Conservation (phyloP, 2,113 vertebrate species). For the Hiodon tergisus region DNA sequence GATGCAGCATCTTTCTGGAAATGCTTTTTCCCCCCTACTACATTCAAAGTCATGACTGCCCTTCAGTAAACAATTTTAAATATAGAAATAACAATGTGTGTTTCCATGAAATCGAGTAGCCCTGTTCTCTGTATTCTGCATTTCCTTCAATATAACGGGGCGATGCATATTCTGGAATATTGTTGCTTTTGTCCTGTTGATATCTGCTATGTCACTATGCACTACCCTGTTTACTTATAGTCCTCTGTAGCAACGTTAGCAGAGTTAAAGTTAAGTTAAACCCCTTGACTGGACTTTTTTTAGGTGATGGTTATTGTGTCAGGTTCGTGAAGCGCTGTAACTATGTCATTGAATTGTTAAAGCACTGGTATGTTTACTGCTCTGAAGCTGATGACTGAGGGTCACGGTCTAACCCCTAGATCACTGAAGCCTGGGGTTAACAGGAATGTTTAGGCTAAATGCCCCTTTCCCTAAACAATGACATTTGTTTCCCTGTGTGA, state of each 20-base stretch:
- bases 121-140: no score
- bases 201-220: background rate
- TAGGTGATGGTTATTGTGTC: conserved; percentile 59
- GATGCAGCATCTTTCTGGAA: no score
- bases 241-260: background rate
- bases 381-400: conserved; percentile 60
- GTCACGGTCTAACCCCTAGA: conserved; percentile 51
- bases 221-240: background rate
- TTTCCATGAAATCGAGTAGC: no score
- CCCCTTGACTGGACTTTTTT: conserved; percentile 41
- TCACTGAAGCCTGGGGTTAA: conserved; percentile 54
- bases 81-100: no score
- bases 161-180: background rate
- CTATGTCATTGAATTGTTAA: conserved; percentile 60
- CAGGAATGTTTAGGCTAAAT: conserved; percentile 32
- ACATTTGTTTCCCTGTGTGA: conserved; percentile 32
- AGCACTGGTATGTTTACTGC: conserved; percentile 57
- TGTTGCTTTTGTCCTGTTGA: background rate
- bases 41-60: no score
- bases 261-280: conserved; percentile 6
- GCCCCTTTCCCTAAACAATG: no score
- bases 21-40: no score
- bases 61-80: no score
- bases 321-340: conserved; percentile 62
- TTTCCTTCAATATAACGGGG: no score